Conservation (phyloP, 2,888 invertebrate species). For the Beris chalybata region DNA sequence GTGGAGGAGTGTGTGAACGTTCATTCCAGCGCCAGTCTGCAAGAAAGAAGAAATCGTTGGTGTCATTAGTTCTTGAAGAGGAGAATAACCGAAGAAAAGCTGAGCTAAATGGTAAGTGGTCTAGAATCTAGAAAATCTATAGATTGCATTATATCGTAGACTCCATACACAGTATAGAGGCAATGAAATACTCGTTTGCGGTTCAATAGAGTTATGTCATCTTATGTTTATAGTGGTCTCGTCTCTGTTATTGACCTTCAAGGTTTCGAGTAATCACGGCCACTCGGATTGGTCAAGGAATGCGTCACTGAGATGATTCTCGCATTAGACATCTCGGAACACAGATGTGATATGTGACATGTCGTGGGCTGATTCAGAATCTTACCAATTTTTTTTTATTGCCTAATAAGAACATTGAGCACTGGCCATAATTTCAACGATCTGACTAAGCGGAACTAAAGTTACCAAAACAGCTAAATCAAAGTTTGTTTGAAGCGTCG, state of each 20-base stretch:
- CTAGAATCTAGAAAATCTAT: background rate
- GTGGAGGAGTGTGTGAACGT: constrained; percentile 17
- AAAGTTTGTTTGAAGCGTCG: no score
- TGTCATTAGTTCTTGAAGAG: background rate
- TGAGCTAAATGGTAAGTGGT: no score
- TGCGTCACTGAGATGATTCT: constrained; percentile 19
- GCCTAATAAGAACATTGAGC: constrained; percentile 25
- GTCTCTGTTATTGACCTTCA: constrained; percentile 25
- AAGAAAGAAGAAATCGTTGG: background rate
- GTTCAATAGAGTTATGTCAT: constrained; percentile 29
- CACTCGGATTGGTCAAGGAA: constrained; percentile 7
- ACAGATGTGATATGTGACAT: constrained; percentile 13
- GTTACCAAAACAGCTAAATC: no score
- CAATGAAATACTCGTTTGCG: background rate
- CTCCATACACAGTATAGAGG: no score
- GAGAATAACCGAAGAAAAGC: background rate
- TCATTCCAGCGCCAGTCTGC: constrained; percentile 12
- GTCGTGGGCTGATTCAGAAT: constrained; percentile 24
- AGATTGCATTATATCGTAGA: no score
- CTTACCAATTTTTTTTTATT: constrained; percentile 3
- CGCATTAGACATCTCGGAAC: background rate
- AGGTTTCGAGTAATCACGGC: constrained; percentile 1
- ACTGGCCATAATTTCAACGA: constrained; percentile 2
- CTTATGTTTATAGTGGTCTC: constrained; percentile 18
- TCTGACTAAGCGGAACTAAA: no score